These are phyloP conservation scores for Balaenoptera acutorostrata DNA, from an alignment of 2,113 vertebrate genomes.

Conservation along the genomic window DNA sequence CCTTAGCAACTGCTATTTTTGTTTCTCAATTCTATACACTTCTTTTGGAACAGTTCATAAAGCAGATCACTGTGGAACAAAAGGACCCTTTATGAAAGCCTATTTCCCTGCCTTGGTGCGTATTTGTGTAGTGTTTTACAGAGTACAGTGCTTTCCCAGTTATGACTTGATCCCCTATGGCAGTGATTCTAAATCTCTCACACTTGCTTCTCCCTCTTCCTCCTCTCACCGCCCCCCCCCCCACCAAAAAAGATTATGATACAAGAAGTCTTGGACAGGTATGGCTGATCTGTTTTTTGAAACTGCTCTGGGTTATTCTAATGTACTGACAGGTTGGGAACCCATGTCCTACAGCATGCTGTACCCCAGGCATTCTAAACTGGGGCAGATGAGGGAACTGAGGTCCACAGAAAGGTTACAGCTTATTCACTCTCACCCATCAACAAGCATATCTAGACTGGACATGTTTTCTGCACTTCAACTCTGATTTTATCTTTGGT, in stretches of 20 bases:
- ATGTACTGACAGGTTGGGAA: background rate
- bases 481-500: conserved; percentile 31
- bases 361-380: background rate
- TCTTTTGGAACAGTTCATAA: conserved; percentile 18
- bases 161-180: background rate
- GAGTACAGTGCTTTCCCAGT: background rate
- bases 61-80: background rate
- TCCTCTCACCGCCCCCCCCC: fast-evolving
- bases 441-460: background rate
- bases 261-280: background rate
- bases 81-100: background rate
- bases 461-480: background rate
- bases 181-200: conserved; percentile 18
- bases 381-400: background rate
- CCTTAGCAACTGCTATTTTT: conserved; percentile 39
- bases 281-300: background rate
- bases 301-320: background rate
- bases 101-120: background rate
- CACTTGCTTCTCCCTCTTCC: background rate
- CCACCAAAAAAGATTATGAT: background rate
- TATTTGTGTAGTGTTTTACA: background rate
- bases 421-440: background rate
- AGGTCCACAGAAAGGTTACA: background rate
- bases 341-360: background rate
- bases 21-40: background rate